phyloP scores from a whole-genome alignment of 2,888 invertebrate genomes.

The Macaria liturata region DNA sequence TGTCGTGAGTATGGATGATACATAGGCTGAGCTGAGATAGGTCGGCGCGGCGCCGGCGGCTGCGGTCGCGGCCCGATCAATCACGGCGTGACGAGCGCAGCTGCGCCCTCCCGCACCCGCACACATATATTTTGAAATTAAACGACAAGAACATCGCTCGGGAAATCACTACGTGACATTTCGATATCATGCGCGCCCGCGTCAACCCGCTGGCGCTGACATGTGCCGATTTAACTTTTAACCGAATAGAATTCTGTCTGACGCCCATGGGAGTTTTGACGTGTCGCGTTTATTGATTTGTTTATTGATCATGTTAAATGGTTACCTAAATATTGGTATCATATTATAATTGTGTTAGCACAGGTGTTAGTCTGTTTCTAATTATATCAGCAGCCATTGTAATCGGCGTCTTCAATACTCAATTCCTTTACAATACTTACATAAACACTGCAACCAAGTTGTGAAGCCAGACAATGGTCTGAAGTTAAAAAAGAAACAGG shows the following conservation, averaged over 20 bases:
- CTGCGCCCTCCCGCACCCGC: conserved; percentile 33
- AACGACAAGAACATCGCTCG: conserved; percentile 26
- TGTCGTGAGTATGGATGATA: conserved; percentile 8
- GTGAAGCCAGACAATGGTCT: not conserved
- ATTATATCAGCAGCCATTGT: no score
- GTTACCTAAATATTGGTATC: no score
- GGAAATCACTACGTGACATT: conserved; percentile 27
- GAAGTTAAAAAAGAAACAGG: conserved; percentile 5
- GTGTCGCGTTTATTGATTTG: no score
- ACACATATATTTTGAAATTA: conserved; percentile 28
- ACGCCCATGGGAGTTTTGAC: no score
- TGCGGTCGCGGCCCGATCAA: conserved; percentile 48
- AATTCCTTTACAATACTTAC: not conserved
- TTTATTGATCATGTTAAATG: no score
- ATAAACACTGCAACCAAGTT: not conserved
- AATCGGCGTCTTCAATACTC: no score
- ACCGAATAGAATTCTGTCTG: no score
- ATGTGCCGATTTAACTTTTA: conserved; percentile 4
- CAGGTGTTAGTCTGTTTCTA: no score
- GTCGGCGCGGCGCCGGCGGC: conserved; percentile 30
- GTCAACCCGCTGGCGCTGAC: conserved; percentile 1
- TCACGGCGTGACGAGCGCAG: conserved; percentile 47
- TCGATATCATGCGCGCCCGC: conserved; percentile 18
- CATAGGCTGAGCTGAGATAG: conserved; percentile 13
- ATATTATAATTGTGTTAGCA: no score